Evolutionary conservation across 2,888 invertebrate genomes (phyloP).

Genomic region (Catocala fraxini): DNA sequence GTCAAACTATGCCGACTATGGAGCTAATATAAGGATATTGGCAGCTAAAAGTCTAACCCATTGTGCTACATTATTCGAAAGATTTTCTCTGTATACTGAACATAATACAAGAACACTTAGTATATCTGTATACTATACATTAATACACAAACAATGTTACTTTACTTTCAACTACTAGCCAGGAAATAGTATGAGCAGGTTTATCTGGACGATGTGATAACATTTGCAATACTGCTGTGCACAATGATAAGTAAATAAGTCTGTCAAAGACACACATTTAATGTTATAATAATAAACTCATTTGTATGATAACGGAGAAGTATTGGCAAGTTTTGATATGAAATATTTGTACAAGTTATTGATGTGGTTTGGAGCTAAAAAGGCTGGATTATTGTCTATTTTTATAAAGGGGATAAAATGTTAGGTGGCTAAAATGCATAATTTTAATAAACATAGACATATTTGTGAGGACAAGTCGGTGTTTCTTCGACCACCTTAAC

Average conservation of each 20-base stretch:
- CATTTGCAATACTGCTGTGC: background rate
- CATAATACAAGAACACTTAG: background rate
- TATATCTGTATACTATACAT: no score
- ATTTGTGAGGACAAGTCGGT: conserved; percentile 44
- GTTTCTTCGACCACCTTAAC: conserved; percentile 44
- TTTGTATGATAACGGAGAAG: conserved; percentile 56
- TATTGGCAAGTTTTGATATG: conserved; percentile 76
- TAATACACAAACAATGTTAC: no score
- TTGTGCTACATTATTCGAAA: conserved; percentile 3
- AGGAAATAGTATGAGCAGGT: background rate
- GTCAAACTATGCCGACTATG: conserved; percentile 5
- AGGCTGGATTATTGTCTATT: conserved; percentile 74
- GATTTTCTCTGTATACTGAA: background rate
- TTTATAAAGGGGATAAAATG: conserved; percentile 77
- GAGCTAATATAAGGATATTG: conserved; percentile 19
- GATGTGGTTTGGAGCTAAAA: conserved; percentile 53
- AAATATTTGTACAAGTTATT: conserved; percentile 68
- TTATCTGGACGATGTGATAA: conserved; percentile 14
- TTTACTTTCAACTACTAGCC: background rate
- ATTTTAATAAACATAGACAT: conserved; percentile 58
- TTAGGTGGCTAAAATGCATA: conserved; percentile 82
- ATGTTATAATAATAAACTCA: conserved; percentile 53
- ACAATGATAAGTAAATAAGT: conserved; percentile 28
- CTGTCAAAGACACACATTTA: conserved; percentile 42
- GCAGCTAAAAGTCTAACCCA: conserved; percentile 35